These are phyloP conservation scores for Sphaeridia pumilis DNA, from an alignment of 2,888 invertebrate species.

Conservation along the genomic window DNA sequence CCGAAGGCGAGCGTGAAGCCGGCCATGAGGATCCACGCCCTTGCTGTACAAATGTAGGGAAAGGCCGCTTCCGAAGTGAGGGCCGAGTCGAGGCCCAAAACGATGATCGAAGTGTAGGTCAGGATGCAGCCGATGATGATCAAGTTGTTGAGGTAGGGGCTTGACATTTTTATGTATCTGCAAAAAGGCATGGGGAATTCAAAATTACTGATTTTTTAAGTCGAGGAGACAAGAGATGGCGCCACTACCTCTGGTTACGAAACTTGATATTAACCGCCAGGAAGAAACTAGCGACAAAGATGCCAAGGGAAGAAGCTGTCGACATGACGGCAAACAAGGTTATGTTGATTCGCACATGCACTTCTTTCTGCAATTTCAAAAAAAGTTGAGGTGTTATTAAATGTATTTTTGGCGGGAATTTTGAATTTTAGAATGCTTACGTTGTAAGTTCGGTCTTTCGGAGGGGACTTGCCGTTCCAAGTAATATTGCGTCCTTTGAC, in stretches of 20 bases:
- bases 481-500: conserved; percentile 57
- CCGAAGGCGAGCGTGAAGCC: conserved; percentile 97
- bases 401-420: no score
- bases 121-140: conserved; percentile 97
- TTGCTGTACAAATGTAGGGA: conserved; percentile 88
- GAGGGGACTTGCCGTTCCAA: conserved; percentile 54
- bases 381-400: no score
- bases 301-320: conserved; percentile 75
- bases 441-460: conserved; percentile 66
- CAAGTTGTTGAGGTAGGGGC: conserved; percentile 94
- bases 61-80: conserved; percentile 77
- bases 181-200: no score
- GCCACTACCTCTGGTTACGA: conserved; percentile 92
- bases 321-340: conserved; percentile 85
- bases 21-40: conserved; percentile 92
- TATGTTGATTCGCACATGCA: conserved; percentile 83
- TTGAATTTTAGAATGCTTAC: no score
- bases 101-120: conserved; percentile 89
- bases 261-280: conserved; percentile 89
- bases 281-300: conserved; percentile 79
- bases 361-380: conserved; percentile 39
- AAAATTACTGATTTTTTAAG: no score
- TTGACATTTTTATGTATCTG: conserved; percentile 99
- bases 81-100: conserved; percentile 88
- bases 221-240: no score